Percentiles rank a stretch among this genome's conserved stretches.
Evolutionary conservation across 37 sponge, comb jelly and placozoan species (phyloP).

Genomic region (Crambe crambe): DNA sequence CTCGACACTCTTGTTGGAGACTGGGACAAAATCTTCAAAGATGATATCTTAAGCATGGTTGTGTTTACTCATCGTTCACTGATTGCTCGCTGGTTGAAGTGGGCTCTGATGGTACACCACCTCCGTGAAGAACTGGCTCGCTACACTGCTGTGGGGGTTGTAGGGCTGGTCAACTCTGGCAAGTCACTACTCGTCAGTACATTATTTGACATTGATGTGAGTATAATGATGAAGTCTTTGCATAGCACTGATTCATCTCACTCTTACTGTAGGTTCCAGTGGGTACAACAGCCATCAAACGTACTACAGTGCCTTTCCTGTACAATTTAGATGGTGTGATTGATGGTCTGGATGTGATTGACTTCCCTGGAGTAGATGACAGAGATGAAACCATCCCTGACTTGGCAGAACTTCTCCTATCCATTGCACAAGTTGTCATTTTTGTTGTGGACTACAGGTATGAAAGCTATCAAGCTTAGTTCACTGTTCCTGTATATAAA

Average conservation of each 20-base stretch:
- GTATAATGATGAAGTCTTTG: too few relatives aligned
- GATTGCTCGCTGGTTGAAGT: slow-evolving; percentile 70
- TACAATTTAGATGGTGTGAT: slow-evolving; percentile 52
- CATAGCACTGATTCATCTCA: too few relatives aligned
- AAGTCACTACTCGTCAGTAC: slow-evolving; percentile 52
- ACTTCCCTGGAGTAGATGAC: slow-evolving; percentile 81
- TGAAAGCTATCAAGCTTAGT: too few relatives aligned
- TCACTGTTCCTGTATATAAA: too few relatives aligned
- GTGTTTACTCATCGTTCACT: slow-evolving; percentile 21
- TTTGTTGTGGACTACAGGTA: slow-evolving; percentile 79
- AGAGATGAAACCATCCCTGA: slow-evolving; percentile 48
- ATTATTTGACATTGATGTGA: slow-evolving; percentile 50
- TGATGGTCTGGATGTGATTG: slow-evolving; percentile 66
- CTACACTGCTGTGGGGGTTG: slow-evolving; percentile 60
- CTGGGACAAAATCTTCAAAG: slow-evolving; percentile 55
- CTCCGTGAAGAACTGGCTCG: slow-evolving; percentile 60
- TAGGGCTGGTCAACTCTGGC: slow-evolving; percentile 62
- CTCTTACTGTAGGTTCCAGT: slow-evolving; percentile 61
- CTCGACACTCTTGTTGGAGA: slow-evolving; percentile 4
- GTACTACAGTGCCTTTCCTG: slow-evolving; percentile 73
- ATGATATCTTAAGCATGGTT: slow-evolving; percentile 39
- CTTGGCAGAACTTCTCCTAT: slow-evolving; percentile 41
- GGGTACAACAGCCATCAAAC: slow-evolving; percentile 60
- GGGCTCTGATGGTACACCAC: slow-evolving; percentile 55
- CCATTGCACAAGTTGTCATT: slow-evolving; percentile 57